A percentile compares a stretch with the other conserved stretches of the same genome.
Conservation (phyloP, 2,888 invertebrate genomes). For the Agrochola lota region DNA sequence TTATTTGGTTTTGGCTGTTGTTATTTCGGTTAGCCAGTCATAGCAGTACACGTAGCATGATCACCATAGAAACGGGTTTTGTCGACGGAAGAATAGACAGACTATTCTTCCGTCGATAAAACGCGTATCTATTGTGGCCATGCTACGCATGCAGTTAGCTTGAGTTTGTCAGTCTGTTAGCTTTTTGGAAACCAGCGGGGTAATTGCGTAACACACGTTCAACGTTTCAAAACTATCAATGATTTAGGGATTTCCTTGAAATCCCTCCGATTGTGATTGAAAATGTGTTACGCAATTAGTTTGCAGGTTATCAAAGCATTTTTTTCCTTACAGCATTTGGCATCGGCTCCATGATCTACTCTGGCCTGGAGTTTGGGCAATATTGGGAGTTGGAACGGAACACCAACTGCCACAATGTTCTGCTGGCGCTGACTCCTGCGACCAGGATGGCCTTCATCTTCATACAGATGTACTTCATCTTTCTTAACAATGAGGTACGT, state of each 20-base stretch:
- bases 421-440: slow-evolving; percentile 97
- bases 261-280: no score
- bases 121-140: no score
- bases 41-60: background rate
- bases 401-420: slow-evolving; percentile 97
- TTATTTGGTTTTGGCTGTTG: background rate
- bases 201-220: no score
- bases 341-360: slow-evolving; percentile 99
- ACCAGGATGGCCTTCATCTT: slow-evolving; percentile 99
- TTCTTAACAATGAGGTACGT: slow-evolving; percentile 97
- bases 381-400: slow-evolving; percentile 98
- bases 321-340: slow-evolving; percentile 94
- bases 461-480: slow-evolving; percentile 99
- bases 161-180: background rate
- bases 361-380: slow-evolving; percentile 98
- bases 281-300: no score
- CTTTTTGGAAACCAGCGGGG: background rate
- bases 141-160: no score
- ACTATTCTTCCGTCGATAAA: no score
- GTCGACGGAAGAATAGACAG: no score
- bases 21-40: background rate
- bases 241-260: background rate
- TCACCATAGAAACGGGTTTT: no score
- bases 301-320: background rate
- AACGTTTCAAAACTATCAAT: background rate